Percentiles rank a stretch among this genome's conserved stretches.
These are phyloP conservation scores for Bicyclus anynana DNA, from an alignment of 1,140 invertebrate genomes.

Conservation along the genomic window DNA sequence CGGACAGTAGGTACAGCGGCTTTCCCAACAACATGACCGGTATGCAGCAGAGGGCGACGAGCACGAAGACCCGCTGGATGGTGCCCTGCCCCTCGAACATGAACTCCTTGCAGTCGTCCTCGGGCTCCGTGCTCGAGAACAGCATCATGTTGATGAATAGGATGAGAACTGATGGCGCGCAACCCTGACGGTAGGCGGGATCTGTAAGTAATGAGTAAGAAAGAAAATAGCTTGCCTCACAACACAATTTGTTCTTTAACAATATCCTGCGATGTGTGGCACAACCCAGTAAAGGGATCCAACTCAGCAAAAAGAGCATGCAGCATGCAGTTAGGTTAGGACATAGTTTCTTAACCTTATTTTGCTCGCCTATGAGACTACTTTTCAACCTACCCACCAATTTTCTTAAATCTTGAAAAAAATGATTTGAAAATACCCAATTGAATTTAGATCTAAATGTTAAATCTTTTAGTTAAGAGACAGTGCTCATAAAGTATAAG, in stretches of 20 bases:
- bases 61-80: constrained; percentile 86
- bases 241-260: background rate
- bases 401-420: no score
- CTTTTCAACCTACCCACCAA: no score
- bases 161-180: constrained; percentile 93
- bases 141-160: constrained; percentile 96
- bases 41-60: constrained; percentile 88
- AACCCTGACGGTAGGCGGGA: constrained; percentile 77
- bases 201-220: constrained; percentile 34
- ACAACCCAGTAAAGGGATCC: background rate
- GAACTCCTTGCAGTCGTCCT: constrained; percentile 79
- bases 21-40: constrained; percentile 96
- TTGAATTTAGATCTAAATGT: no score
- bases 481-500: no score
- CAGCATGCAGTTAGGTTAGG: no score
- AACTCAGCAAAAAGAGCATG: no score
- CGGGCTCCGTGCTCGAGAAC: constrained; percentile 78
- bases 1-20: constrained; percentile 84
- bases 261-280: no score
- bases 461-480: no score
- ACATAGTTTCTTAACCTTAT: no score
- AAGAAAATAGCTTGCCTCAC: background rate
- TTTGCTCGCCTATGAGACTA: no score
- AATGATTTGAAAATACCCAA: no score
- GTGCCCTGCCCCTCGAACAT: constrained; percentile 86